These are phyloP conservation scores for Anolis carolinensis DNA, from an alignment of 2,113 vertebrate species.

Conservation along the genomic window DNA sequence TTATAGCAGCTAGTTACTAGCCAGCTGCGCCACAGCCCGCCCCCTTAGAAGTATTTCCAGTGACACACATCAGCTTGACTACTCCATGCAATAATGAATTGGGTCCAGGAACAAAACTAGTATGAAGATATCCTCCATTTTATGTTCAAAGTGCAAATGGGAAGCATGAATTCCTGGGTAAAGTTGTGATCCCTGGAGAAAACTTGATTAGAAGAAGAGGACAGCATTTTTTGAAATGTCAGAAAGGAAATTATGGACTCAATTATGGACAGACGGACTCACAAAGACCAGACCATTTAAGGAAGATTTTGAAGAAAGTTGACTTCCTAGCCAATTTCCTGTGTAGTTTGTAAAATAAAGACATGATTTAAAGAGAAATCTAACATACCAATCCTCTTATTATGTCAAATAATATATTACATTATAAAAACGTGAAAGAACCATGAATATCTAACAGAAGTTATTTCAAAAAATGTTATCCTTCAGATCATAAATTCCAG, in stretches of 20 bases:
- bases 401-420: neutral
- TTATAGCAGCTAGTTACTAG: no score
- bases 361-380: neutral
- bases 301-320: neutral
- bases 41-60: neutral
- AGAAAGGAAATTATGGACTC: neutral
- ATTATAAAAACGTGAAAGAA: neutral
- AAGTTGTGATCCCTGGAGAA: neutral
- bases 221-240: neutral
- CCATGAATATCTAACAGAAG: neutral
- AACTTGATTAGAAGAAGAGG: neutral
- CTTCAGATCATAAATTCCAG: neutral
- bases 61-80: neutral
- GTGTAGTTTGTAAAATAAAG: neutral
- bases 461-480: neutral
- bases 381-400: neutral
- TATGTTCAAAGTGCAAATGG: no score
- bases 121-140: neutral
- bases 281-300: neutral
- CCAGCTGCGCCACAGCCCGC: no score
- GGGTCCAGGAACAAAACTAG: neutral
- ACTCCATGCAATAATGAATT: neutral
- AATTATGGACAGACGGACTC: neutral
- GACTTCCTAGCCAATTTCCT: neutral
- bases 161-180: neutral